A percentile compares a stretch with the other conserved stretches of the same genome.
These are phyloP conservation scores for Stenotaenia linearis DNA, from an alignment of 2,888 invertebrate genomes.

Conservation along the genomic window DNA sequence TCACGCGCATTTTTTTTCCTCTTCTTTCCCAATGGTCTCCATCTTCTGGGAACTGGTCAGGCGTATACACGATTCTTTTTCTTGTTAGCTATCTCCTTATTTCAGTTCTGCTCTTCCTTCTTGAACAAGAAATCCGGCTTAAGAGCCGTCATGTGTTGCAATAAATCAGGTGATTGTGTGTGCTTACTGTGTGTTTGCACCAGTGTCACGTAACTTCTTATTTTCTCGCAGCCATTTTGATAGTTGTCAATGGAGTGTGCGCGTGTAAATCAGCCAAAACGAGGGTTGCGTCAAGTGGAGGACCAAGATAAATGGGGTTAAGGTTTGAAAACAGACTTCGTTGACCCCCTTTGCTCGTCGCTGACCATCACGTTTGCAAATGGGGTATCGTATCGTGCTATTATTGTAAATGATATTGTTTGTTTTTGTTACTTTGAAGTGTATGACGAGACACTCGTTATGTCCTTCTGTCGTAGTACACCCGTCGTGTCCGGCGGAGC, in stretches of 20 bases:
- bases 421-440: too few species aligned
- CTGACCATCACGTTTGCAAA: too few species aligned
- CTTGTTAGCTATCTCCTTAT: constrained; percentile 26
- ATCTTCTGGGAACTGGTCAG: constrained; percentile 23
- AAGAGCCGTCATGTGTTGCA: constrained; percentile 24
- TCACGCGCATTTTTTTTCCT: constrained; percentile 3
- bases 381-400: too few species aligned
- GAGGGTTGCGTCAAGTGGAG: background rate
- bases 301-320: background rate
- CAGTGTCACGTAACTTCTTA: constrained; percentile 23
- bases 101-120: constrained; percentile 14
- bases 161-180: constrained; percentile 24
- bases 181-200: constrained; percentile 16
- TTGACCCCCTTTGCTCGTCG: background rate
- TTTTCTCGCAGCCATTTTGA: background rate
- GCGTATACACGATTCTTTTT: constrained; percentile 23
- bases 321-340: constrained; percentile 2
- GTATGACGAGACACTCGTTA: too few species aligned
- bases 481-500: too few species aligned
- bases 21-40: background rate
- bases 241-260: constrained; percentile 8
- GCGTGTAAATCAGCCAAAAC: background rate
- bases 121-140: constrained; percentile 17
- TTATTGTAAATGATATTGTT: too few species aligned
- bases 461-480: too few species aligned